Conservation (phyloP, 2,888 invertebrate genomes). For the Hyppa rectilinea region DNA sequence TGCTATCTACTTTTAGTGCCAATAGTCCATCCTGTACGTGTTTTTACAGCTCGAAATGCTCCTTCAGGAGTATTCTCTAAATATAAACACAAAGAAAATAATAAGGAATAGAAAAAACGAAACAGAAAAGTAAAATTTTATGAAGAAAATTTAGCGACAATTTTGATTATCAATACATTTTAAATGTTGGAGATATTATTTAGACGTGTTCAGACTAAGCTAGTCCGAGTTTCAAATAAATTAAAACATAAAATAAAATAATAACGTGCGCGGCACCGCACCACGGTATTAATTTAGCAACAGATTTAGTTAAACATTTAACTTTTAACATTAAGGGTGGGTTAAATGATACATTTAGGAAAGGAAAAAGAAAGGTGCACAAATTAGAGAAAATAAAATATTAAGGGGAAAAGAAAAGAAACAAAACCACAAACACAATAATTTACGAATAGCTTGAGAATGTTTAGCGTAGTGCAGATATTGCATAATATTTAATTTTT, state of each 20-base stretch:
- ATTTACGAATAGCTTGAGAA: conserved; percentile 82
- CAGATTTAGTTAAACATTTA: conserved; percentile 54
- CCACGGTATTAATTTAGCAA: conserved; percentile 65
- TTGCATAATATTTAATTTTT: conserved; percentile 83
- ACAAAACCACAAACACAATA: conserved; percentile 79
- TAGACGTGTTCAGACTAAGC: conserved; percentile 11
- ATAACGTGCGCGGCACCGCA: conserved; percentile 77
- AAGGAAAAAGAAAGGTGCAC: conserved; percentile 67
- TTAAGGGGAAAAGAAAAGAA: conserved; percentile 65
- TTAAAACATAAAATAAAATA: conserved; percentile 40
- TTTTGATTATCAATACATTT: conserved; percentile 40
- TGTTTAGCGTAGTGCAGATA: conserved; percentile 86
- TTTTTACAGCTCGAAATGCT: conserved; percentile 71
- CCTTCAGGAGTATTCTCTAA: conserved; percentile 54
- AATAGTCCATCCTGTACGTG: conserved; percentile 79
- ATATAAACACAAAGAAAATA: conserved; percentile 55
- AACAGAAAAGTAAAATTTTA: conserved; percentile 59
- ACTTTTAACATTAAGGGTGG: conserved; percentile 52
- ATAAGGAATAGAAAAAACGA: conserved; percentile 60
- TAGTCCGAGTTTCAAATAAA: conserved; percentile 39
- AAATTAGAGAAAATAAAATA: conserved; percentile 64
- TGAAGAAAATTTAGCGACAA: conserved; percentile 40
- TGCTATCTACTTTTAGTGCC: conserved; percentile 80
- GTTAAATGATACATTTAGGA: conserved; percentile 66
- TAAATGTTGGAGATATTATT: conserved; percentile 25